Evolutionary conservation across 2,888 invertebrate genomes (phyloP).

Genomic region (Tetheella fluctuosa): DNA sequence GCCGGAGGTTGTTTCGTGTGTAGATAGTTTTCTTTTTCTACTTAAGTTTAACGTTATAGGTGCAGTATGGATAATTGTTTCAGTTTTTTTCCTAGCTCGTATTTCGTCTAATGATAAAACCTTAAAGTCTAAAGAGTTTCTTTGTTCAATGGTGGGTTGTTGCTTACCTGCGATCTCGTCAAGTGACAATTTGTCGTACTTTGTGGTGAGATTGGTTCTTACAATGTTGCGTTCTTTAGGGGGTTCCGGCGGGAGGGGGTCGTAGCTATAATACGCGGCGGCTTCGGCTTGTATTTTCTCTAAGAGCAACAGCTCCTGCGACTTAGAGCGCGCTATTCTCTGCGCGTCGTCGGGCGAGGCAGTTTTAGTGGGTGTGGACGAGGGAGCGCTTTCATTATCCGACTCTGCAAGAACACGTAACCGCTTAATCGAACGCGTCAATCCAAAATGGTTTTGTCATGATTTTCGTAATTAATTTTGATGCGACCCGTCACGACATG

Average conservation of each 20-base stretch:
- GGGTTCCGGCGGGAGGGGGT: constrained; percentile 57
- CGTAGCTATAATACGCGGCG: constrained; percentile 89
- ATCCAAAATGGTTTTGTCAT: constrained; percentile 41
- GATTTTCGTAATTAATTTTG: constrained; percentile 84
- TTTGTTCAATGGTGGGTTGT: constrained; percentile 42
- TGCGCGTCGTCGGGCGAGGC: constrained; percentile 62
- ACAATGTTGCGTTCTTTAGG: constrained; percentile 57
- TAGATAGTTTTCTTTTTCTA: constrained; percentile 71
- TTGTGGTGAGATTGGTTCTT: constrained; percentile 55
- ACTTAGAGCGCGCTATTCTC: constrained; percentile 79
- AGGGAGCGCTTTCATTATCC: constrained; percentile 89
- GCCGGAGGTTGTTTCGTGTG: constrained; percentile 71
- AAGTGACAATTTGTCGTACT: constrained; percentile 79
- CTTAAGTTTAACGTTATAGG: constrained; percentile 68
- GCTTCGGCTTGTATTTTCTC: constrained; percentile 89
- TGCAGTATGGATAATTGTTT: constrained; percentile 48
- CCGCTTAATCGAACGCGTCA: constrained; percentile 57
- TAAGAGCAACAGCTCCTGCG: constrained; percentile 87
- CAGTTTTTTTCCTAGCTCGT: constrained; percentile 65
- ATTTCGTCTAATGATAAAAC: constrained; percentile 82
- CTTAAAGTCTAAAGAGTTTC: constrained; percentile 71
- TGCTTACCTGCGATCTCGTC: constrained; percentile 78
- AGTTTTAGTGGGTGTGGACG: constrained; percentile 83
- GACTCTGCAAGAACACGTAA: constrained; percentile 90
- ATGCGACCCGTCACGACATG: constrained; percentile 63